Evolutionary conservation across 2,888 invertebrate genomes (phyloP), one percentile per base, ranked within the genome.

Genomic region (Melinaea marsaeus): DNA sequence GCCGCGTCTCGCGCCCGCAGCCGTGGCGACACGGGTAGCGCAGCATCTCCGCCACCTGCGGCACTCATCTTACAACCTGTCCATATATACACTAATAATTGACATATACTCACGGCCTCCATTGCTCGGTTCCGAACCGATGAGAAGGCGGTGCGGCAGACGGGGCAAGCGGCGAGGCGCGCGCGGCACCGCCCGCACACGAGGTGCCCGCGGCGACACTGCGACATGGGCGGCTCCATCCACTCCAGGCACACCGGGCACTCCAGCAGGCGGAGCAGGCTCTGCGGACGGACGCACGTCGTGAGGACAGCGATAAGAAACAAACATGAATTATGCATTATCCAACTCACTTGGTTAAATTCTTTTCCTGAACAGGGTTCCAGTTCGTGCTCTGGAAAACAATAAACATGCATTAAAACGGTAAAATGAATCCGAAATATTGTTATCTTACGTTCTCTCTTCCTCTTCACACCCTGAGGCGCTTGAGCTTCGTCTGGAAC

Each of bases 181-280:
- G 86, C 81, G 72, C 92, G 91, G 74, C 93, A 93, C 34, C 84
- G 84, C 55, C 79, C 81, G 80, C 93, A 93, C 72, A 93, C 88
- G 47, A 93, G 90, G 79, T 93, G 93, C 0, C 93, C 93, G 75
- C 93, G 92, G 7, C 92, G 91, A 78, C 93, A 93, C 80, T 93
- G 93, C 65, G 91, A 85, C 69, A 93, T 91, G 34, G 93, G 93
- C 59, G 93, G 92, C 74, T 88, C 87, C 81, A 93, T 92, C 80
- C 92, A 92, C 75, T 93, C 93, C 75, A 93, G 83, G 79, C 93
- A 93, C 70, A 93, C 92, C 32, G 93, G 93, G 70, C 93, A 93
- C 76, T 93, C 93, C 74, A 93, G 80, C 72, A 90, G 74, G 0
- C 89, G 83, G 35, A 91, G 82, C 71, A 89, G 74, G 67, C 79